A percentile compares a stretch with the other conserved stretches of the same genome.
Evolutionary conservation across 2,888 invertebrate species (phyloP).

Genomic region (Latheticus oryzae): DNA sequence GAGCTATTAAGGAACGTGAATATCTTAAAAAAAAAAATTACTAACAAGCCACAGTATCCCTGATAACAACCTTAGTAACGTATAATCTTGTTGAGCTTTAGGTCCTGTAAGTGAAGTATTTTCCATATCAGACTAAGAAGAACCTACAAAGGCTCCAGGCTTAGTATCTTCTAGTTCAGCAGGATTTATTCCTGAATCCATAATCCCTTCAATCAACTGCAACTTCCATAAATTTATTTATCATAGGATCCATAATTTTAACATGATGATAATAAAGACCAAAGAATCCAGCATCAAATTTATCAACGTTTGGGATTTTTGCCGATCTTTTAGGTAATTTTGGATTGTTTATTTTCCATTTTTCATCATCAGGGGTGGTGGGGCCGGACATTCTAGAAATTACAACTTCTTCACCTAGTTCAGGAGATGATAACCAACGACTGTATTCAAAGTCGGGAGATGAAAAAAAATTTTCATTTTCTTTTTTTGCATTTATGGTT

Average conservation of each 20-base stretch:
- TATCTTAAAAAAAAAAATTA: conserved; percentile 42
- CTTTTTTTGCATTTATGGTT: too few species aligned
- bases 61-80: too few species aligned
- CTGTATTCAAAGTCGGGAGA: conserved; percentile 27
- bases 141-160: conserved; percentile 84
- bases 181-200: conserved; percentile 18
- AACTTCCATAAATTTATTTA: conserved; percentile 71
- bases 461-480: too few species aligned
- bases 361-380: conserved; percentile 64
- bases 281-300: conserved; percentile 68
- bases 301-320: conserved; percentile 69
- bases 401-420: conserved; percentile 74
- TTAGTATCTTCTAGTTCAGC: conserved; percentile 75
- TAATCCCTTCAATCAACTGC: conserved; percentile 69
- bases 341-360: background rate
- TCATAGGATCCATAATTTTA: conserved; percentile 69
- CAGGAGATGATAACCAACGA: conserved; percentile 67
- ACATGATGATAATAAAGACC: conserved; percentile 60
- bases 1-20: conserved; percentile 92
- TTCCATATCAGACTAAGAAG: conserved; percentile 76
- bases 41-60: too few species aligned
- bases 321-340: conserved; percentile 73
- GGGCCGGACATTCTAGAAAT: conserved; percentile 61
- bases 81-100: too few species aligned
- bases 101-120: too few species aligned